phyloP scores from a whole-genome alignment of 2,113 vertebrate genomes.

The Cyprinodon variegatus region DNA sequence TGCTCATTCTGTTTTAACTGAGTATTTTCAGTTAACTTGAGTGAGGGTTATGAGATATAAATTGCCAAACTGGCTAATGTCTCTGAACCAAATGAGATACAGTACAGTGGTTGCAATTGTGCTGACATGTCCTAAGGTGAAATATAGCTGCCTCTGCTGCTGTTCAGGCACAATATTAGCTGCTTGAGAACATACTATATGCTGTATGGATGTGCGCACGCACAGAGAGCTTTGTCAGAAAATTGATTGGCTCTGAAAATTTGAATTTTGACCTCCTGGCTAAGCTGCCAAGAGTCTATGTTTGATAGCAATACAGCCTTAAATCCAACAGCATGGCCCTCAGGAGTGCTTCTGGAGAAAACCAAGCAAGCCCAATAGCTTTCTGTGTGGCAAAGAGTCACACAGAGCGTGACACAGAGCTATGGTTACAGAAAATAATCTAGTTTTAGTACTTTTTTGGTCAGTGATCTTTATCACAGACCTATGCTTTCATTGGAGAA shows the following conservation, averaged over 20 bases:
- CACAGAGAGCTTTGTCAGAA: slow-evolving; percentile 75
- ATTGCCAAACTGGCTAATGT: neutral
- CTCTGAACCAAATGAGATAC: neutral
- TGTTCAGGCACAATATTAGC: slow-evolving; percentile 61
- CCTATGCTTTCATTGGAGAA: neutral
- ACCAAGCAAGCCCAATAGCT: slow-evolving; percentile 50
- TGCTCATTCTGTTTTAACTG: neutral
- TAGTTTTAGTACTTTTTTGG: slow-evolving; percentile 6
- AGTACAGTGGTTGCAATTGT: slow-evolving; percentile 1
- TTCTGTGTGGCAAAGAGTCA: neutral
- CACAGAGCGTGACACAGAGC: neutral
- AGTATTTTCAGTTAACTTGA: neutral
- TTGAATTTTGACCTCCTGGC: slow-evolving; percentile 75
- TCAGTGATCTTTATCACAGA: neutral
- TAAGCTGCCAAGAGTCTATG: slow-evolving; percentile 45
- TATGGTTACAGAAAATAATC: neutral
- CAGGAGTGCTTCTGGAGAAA: slow-evolving; percentile 18
- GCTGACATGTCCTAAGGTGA: slow-evolving; percentile 24
- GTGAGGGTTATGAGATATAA: neutral
- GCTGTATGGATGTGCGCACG: slow-evolving; percentile 56
- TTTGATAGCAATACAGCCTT: slow-evolving; percentile 47
- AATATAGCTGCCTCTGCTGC: slow-evolving; percentile 56
- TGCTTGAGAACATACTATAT: slow-evolving; percentile 52
- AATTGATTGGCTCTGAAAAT: slow-evolving; percentile 73
- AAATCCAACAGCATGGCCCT: slow-evolving; percentile 13